These are phyloP conservation scores for Heliocidaris tuberculata DNA, from an alignment of 35 echinoderm and acorn worm species.

Conservation along the genomic window DNA sequence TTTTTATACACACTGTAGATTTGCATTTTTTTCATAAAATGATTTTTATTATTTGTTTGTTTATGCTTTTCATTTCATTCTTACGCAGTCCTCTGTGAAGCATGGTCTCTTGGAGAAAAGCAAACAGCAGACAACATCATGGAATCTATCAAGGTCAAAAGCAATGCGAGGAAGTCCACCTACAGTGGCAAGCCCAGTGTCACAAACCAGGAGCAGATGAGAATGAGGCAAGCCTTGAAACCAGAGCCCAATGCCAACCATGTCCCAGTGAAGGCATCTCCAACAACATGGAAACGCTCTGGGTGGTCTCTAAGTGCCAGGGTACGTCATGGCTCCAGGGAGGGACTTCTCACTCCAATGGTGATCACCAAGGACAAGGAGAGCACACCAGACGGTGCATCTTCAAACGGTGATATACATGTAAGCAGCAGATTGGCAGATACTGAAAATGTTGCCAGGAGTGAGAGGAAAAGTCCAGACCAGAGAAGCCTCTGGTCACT, in stretches of 20 bases:
- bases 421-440: neutral
- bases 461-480: constrained; percentile 24
- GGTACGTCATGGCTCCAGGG: neutral
- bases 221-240: constrained; percentile 11
- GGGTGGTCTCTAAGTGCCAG: constrained; percentile 34
- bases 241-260: neutral
- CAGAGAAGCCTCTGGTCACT: constrained; percentile 35
- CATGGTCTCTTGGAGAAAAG: neutral
- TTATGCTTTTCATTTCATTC: neutral
- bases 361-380: neutral
- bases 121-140: neutral
- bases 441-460: neutral
- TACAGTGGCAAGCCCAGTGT: constrained; percentile 52
- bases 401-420: neutral
- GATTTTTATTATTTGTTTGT: neutral
- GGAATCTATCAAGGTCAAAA: constrained; percentile 46
- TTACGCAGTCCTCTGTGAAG: neutral
- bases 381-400: neutral
- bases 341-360: neutral
- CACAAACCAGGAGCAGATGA: constrained; percentile 15
- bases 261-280: neutral
- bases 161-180: constrained; percentile 64
- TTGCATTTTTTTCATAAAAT: neutral
- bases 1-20: no score
- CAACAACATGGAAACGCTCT: neutral